Evolutionary conservation across 2,113 vertebrate species (phyloP).

Genomic region (Rhinolophus ferrumequinum): DNA sequence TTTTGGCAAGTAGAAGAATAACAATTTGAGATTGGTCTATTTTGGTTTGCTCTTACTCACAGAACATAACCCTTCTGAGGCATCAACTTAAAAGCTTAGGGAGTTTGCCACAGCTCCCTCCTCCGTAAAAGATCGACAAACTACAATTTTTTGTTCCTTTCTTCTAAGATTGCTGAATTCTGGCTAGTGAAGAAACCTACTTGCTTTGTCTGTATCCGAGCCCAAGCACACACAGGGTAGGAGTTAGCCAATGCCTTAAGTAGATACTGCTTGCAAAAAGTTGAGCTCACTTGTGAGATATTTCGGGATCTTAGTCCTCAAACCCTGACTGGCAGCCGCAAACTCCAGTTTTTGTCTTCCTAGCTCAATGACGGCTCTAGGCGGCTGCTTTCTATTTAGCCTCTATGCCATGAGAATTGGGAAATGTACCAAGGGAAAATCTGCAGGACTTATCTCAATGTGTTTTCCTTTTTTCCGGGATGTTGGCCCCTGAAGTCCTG

Average conservation of each 20-base stretch:
- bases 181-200: background rate
- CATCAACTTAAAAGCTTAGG: background rate
- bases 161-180: slow-evolving; percentile 25
- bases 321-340: background rate
- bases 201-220: background rate
- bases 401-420: background rate
- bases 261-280: background rate
- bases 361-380: background rate
- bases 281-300: background rate
- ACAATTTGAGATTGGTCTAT: background rate
- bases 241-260: slow-evolving; percentile 2
- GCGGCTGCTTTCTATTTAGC: background rate
- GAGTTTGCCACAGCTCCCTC: background rate
- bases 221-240: background rate
- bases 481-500: background rate
- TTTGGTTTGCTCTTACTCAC: background rate
- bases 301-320: background rate
- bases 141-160: background rate
- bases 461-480: background rate
- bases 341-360: background rate
- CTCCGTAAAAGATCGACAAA: background rate
- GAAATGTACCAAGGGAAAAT: slow-evolving; percentile 1
- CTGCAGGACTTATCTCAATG: background rate
- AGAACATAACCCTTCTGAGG: background rate
- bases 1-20: slow-evolving; percentile 7